phyloP scores from a whole-genome alignment of 2,113 vertebrate species.

The Neogobius melanostomus region DNA sequence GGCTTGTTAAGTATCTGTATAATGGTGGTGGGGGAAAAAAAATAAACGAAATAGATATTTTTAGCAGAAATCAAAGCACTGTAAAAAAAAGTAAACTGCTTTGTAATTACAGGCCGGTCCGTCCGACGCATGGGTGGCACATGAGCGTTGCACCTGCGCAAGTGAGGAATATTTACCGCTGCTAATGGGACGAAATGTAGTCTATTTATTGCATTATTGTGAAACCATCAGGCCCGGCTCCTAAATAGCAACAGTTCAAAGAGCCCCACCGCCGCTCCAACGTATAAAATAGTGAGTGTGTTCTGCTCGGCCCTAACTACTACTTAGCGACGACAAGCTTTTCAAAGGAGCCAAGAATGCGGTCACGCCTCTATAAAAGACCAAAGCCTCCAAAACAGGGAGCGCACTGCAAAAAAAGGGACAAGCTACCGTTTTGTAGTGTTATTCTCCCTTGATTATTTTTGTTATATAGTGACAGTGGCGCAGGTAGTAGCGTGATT shows the following conservation, averaged over 20 bases:
- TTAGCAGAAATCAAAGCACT: not conserved
- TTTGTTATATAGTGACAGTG: too few relatives aligned
- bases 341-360: slow-evolving; percentile 72
- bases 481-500: too few relatives aligned
- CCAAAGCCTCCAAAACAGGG: slow-evolving; percentile 52
- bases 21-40: not conserved
- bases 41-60: slow-evolving; percentile 5
- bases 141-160: slow-evolving; percentile 40
- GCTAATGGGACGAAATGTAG: slow-evolving; percentile 58
- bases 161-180: slow-evolving; percentile 50
- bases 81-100: not conserved
- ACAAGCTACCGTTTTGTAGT: too few relatives aligned
- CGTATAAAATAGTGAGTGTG: slow-evolving; percentile 71
- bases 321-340: slow-evolving; percentile 71
- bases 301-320: slow-evolving; percentile 67
- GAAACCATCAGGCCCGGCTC: slow-evolving; percentile 57
- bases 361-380: slow-evolving; percentile 73
- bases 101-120: not conserved
- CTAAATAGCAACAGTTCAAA: slow-evolving; percentile 69
- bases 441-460: too few relatives aligned
- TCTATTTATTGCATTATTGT: slow-evolving; percentile 62
- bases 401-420: slow-evolving; percentile 11
- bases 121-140: not conserved
- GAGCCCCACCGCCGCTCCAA: slow-evolving; percentile 60
- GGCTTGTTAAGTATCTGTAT: too few relatives aligned